Percentiles rank a stretch among this genome's conserved stretches.
Conservation (phyloP, 2,888 invertebrate species). For the Agrochola macilenta region DNA sequence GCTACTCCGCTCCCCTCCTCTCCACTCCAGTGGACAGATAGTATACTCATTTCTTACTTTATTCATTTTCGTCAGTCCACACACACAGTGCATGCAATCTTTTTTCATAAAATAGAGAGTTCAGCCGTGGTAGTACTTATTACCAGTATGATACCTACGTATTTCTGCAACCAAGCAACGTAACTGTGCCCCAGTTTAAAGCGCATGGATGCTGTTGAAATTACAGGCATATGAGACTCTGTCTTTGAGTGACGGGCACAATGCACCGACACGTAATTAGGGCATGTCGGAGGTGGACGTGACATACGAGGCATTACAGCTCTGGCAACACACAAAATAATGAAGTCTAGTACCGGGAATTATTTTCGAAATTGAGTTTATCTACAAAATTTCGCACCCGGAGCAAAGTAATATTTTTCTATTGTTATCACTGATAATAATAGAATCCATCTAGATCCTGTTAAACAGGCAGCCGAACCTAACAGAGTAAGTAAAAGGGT, state of each 20-base stretch:
- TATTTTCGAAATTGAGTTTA: conserved; percentile 12
- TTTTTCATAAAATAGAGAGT: too few species aligned
- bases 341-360: conserved; percentile 12
- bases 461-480: neutral
- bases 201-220: conserved; percentile 7
- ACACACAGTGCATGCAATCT: too few species aligned
- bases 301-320: conserved; percentile 19
- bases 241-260: conserved; percentile 32
- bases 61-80: too few species aligned
- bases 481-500: neutral
- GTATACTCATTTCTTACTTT: neutral
- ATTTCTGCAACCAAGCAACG: neutral
- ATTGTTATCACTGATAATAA: neutral
- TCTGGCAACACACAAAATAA: conserved; percentile 31
- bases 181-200: neutral
- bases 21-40: too few species aligned
- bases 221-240: conserved; percentile 29
- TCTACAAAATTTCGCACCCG: neutral
- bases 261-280: conserved; percentile 55
- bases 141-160: neutral
- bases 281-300: conserved; percentile 26
- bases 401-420: neutral
- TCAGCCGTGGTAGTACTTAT: neutral
- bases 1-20: too few species aligned
- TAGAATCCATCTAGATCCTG: neutral